These are phyloP conservation scores for Ptychobarbus kaznakovi DNA, from an alignment of 2,797 vertebrate genomes.

Conservation along the genomic window DNA sequence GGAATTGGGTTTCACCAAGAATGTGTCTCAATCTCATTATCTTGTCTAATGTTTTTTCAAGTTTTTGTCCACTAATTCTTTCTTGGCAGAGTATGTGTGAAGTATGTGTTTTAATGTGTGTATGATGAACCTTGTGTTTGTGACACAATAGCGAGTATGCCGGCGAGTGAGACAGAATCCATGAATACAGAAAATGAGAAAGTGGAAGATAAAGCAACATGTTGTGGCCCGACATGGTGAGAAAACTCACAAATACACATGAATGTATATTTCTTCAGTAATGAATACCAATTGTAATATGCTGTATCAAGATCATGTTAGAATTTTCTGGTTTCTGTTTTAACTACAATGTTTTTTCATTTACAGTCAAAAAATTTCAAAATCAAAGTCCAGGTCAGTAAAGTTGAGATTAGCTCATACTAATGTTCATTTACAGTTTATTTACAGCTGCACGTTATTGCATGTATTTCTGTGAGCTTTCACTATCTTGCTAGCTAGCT, in stretches of 20 bases:
- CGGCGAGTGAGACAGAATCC: conserved; percentile 94
- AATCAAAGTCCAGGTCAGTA: conserved; percentile 99
- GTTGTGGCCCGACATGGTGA: conserved; percentile 93
- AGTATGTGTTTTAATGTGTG: conserved; percentile 25
- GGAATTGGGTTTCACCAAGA: neutral
- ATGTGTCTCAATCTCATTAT: neutral
- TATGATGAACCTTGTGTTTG: conserved; percentile 50
- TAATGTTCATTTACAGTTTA: neutral
- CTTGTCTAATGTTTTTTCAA: neutral
- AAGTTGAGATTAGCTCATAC: conserved; percentile 4
- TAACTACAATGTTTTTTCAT: conserved; percentile 66
- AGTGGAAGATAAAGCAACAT: conserved; percentile 84
- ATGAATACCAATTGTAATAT: neutral
- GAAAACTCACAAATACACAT: conserved; percentile 57
- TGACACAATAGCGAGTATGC: conserved; percentile 88
- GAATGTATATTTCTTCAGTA: neutral
- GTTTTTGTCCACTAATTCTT: neutral
- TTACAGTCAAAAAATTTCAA: conserved; percentile 97
- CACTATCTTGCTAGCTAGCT: neutral
- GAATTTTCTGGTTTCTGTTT: neutral
- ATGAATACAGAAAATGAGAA: conserved; percentile 95
- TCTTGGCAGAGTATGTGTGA: neutral
- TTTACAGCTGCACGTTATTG: conserved; percentile 41
- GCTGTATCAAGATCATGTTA: neutral
- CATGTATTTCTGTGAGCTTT: conserved; percentile 14